Evolutionary conservation across 2,113 vertebrate genomes (phyloP).

Genomic region (Sminthopsis crassicaudata): DNA sequence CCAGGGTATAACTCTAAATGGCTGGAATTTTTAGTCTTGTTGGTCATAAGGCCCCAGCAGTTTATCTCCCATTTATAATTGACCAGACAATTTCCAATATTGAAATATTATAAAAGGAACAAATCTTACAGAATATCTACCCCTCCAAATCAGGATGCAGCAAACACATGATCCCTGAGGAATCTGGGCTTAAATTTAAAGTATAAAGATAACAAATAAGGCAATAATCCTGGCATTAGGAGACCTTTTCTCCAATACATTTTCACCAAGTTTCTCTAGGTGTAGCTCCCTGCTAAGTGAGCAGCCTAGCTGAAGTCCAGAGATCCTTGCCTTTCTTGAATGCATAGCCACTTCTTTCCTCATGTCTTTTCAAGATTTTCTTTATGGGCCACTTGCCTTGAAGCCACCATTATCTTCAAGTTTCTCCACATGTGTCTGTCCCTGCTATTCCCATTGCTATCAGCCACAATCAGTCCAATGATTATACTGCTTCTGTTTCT

Average conservation of each 20-base stretch:
- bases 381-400: neutral
- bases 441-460: neutral
- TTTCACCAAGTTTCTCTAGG: neutral
- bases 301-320: neutral
- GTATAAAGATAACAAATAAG: neutral
- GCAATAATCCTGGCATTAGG: neutral
- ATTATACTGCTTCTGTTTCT: neutral
- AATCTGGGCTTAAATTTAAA: neutral
- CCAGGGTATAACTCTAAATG: neutral
- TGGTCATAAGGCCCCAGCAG: neutral
- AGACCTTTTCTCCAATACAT: neutral
- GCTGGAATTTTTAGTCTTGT: neutral
- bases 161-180: neutral
- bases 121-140: neutral
- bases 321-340: neutral
- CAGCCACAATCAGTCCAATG: neutral
- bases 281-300: neutral
- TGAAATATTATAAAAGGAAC: neutral
- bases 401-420: neutral
- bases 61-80: neutral
- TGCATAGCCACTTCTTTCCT: neutral
- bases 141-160: neutral
- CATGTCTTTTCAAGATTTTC: neutral
- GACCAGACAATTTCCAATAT: neutral
- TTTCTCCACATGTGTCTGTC: too few species aligned